Base-by-base conservation (phyloP, 2,797 vertebrate species). In the Clarias pachynema region DNA sequence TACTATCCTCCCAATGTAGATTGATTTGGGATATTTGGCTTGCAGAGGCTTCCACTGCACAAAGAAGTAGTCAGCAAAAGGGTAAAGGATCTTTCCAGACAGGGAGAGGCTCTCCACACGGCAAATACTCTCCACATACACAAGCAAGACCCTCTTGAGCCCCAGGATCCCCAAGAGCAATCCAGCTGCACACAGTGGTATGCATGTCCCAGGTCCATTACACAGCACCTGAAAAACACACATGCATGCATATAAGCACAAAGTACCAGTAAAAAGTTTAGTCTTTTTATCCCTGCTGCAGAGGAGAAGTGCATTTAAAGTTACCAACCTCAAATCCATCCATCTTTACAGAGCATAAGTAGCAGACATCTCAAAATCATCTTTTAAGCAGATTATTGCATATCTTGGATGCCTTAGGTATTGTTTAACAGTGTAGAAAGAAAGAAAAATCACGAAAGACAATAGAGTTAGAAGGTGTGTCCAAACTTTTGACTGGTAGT, bases 101-200 rank as follows among this genome's bases (percentile, higher is more conserved):
- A 99, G 92, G 0, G 97, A 99, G 77, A 99, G 92, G 0, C 94
- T 96, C 92, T 99, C 95, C 70, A 99, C 97, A 0, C 97, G 94
- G 91, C 97, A 99, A 91, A 99, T 94, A 90, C 97, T 99, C 89
- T 99, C 98, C 20, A 98, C 95, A 1, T 98, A 99, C 89, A 99
- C 94, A 66, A 98, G 95, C 86, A 95, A 87, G 80, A 97, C 94
- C 92, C 94, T 97, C 95, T 99, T 98, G 84, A 97, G 84, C 90
- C 96, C 95, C 75, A 98, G 91, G 79, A 97, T 92, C 75, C 96
- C 95, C 24, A 99, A 96, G 31, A 99, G 94, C 85, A 98, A 92
- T 81, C 95, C 97, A n/a, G 96, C 96, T 59, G 93, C 12, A 85
- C 97, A 98, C 73, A 98, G 90, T 59, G 98, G 98, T 89, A 98